Conservation (phyloP, 2,797 vertebrate genomes). For the Sebastes cheni region DNA sequence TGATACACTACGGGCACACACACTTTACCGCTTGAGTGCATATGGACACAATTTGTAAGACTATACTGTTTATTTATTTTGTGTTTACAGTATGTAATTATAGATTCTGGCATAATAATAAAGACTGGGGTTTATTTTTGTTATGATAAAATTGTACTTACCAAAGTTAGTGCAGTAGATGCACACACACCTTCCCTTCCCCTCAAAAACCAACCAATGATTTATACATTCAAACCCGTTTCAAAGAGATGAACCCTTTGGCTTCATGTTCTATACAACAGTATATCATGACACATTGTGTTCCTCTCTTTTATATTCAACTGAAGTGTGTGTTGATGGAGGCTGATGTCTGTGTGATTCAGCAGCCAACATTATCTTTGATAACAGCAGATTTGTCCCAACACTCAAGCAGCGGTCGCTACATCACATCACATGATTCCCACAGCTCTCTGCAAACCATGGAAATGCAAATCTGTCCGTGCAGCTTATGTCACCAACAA, state of each 20-base stretch:
- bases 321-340: constrained; percentile 6
- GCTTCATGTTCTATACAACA: background rate
- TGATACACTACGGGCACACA: background rate
- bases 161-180: background rate
- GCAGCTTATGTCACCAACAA: background rate
- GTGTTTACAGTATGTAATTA: background rate
- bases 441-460: background rate
- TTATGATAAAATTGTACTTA: background rate
- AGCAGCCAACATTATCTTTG: background rate
- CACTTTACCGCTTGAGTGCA: background rate
- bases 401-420: background rate
- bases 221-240: background rate
- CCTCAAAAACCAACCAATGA: background rate
- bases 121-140: no score
- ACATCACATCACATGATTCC: background rate
- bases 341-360: constrained; percentile 1
- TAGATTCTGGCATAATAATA: background rate
- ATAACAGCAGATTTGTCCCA: constrained; percentile 1
- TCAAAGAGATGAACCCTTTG: background rate
- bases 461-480: background rate
- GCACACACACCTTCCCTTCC: background rate
- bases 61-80: background rate
- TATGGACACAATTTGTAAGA: background rate
- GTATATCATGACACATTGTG: background rate
- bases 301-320: background rate